Conservation (phyloP, 1,140 invertebrate genomes). For the Eriocheir sinensis region DNA sequence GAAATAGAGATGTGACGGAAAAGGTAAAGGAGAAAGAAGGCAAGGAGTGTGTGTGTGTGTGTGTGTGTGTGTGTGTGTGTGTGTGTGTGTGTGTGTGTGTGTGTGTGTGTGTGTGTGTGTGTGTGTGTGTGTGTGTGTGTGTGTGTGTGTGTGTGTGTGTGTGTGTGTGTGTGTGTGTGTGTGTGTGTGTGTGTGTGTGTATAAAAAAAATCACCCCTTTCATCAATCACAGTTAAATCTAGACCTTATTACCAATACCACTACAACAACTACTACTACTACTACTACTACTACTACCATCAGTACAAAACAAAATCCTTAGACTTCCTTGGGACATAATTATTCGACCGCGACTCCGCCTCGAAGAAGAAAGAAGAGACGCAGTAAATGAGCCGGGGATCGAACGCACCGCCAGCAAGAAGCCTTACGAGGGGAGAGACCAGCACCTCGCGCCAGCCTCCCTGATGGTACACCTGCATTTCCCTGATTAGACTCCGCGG, state of each 20-base stretch:
- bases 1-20: no score
- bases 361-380: not conserved
- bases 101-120: not conserved
- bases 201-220: no score
- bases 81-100: slow-evolving; percentile 28
- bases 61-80: not conserved
- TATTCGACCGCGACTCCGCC: not conserved
- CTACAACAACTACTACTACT: not conserved
- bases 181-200: not conserved
- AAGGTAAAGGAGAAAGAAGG: no score
- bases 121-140: not conserved
- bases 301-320: no score
- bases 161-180: no score
- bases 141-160: no score
- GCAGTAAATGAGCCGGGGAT: not conserved
- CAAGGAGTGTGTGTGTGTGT: not conserved
- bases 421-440: not conserved
- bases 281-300: not conserved
- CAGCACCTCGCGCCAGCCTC: not conserved
- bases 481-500: slow-evolving; percentile 38
- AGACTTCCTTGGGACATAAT: no score
- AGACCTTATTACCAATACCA: no score
- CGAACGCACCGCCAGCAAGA: not conserved
- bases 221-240: no score
- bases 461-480: slow-evolving; percentile 51